phyloP scores from a whole-genome alignment of 2,113 vertebrate species.

The Athene cunicularia region DNA sequence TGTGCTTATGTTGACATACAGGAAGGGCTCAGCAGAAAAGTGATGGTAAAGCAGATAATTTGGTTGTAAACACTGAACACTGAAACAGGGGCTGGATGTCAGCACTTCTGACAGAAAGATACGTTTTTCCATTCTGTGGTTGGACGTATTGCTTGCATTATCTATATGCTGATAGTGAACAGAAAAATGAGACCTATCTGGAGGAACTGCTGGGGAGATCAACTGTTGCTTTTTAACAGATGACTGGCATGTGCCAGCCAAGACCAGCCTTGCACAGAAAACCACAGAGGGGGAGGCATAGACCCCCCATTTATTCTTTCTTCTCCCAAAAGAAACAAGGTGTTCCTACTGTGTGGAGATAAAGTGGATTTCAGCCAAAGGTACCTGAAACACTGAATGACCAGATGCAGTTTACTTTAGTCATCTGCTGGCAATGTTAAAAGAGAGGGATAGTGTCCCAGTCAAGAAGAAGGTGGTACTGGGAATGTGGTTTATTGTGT shows the following conservation, averaged over 20 bases:
- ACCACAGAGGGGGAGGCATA: neutral
- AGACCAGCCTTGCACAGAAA: neutral
- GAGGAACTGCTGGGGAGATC: neutral
- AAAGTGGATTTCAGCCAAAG: neutral
- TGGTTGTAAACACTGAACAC: neutral
- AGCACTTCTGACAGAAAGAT: neutral
- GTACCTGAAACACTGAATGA: neutral
- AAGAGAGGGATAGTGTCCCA: neutral
- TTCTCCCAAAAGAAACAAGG: neutral
- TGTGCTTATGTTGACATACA: neutral
- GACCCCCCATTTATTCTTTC: neutral
- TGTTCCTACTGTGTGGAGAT: neutral
- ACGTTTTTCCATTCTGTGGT: neutral
- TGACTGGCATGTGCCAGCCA: too few species aligned
- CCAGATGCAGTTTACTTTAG: neutral
- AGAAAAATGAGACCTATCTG: neutral
- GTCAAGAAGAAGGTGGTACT: neutral
- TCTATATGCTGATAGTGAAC: neutral
- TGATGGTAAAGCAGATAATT: neutral
- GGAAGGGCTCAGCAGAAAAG: neutral
- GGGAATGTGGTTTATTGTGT: neutral
- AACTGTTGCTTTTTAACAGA: neutral
- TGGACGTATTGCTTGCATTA: neutral
- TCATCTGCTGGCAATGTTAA: neutral
- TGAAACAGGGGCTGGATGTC: neutral